These are phyloP conservation scores for Diaphora mendica DNA, from an alignment of 2,888 invertebrate species.

Conservation along the genomic window DNA sequence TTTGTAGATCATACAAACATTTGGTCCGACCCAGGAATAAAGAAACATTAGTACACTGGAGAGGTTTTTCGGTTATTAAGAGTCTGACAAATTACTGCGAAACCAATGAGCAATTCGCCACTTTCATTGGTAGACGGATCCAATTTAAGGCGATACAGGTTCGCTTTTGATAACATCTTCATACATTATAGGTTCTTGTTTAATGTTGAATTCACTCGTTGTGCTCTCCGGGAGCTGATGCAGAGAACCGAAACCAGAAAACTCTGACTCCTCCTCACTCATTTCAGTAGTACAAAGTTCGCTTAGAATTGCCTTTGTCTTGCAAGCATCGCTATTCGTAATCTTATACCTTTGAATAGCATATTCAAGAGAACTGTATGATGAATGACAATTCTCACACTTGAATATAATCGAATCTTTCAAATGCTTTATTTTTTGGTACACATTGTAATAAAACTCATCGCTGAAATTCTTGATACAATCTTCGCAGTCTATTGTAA, in stretches of 20 bases:
- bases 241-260: conserved; percentile 52
- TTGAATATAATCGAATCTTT: conserved; percentile 65
- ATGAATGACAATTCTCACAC: conserved; percentile 61
- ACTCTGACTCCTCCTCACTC: conserved; percentile 67
- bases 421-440: conserved; percentile 61
- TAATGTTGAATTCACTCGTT: conserved; percentile 51
- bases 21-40: too few species aligned
- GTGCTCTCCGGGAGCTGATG: conserved; percentile 69
- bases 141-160: conserved; percentile 46
- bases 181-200: conserved; percentile 39
- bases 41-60: too few species aligned
- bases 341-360: conserved; percentile 65
- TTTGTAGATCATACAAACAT: too few species aligned
- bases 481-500: conserved; percentile 67
- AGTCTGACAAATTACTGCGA: too few species aligned
- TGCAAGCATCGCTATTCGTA: conserved; percentile 48
- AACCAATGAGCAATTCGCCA: too few species aligned
- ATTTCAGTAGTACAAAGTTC: conserved; percentile 76
- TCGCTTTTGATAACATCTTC: conserved; percentile 57
- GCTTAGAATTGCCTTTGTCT: conserved; percentile 70
- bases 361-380: conserved; percentile 68
- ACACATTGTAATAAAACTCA: conserved; percentile 57
- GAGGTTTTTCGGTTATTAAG: too few species aligned
- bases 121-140: background rate
- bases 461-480: conserved; percentile 71